Percentiles rank a stretch among this genome's conserved stretches.
Evolutionary conservation across 2,113 vertebrate genomes (phyloP).

Genomic region (Brachypodius melanocephalos): DNA sequence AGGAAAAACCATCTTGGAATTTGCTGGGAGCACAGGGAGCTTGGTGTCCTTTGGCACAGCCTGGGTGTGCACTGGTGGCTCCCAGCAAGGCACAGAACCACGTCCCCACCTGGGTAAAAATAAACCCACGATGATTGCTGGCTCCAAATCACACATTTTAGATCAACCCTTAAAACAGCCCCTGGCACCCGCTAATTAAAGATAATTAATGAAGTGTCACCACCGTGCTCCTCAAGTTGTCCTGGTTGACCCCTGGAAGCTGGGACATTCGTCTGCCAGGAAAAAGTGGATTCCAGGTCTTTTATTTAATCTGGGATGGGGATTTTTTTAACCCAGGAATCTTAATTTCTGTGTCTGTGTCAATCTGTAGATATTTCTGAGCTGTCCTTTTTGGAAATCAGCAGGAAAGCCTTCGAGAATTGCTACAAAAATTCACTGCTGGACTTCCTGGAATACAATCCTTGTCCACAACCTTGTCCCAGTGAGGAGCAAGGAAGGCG

Average conservation of each 20-base stretch:
- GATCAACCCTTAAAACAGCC: not conserved
- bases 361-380: not conserved
- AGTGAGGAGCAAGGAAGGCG: not conserved
- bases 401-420: not conserved
- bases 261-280: too few species aligned
- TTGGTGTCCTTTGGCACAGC: not conserved
- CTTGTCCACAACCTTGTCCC: not conserved
- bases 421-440: not conserved
- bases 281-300: not conserved
- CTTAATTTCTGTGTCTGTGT: not conserved
- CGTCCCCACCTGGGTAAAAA: not conserved
- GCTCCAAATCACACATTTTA: not conserved
- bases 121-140: not conserved
- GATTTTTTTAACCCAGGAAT: not conserved
- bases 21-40: not conserved
- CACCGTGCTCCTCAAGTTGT: too few species aligned
- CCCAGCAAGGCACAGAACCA: not conserved
- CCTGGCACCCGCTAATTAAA: not conserved
- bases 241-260: too few species aligned
- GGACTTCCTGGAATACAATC: not conserved
- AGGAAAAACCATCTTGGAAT: constrained; percentile 11
- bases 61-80: not conserved
- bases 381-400: not conserved
- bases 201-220: not conserved
- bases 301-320: too few species aligned